Percentiles rank a stretch among this genome's conserved stretches.
These are phyloP conservation scores for Dicrostonyx torquatus DNA, from an alignment of 2,797 vertebrate species.

Conservation along the genomic window DNA sequence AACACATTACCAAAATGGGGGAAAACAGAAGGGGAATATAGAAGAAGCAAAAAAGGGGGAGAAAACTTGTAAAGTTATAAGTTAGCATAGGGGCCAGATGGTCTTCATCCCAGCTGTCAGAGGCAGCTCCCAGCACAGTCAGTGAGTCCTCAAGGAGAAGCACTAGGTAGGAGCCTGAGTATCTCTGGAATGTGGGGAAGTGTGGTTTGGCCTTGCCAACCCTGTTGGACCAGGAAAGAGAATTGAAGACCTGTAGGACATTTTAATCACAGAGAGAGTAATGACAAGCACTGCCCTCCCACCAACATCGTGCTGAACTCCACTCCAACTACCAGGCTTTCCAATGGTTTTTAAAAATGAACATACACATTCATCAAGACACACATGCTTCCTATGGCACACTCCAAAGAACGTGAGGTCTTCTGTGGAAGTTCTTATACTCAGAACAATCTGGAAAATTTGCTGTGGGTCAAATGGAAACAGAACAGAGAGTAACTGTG, in stretches of 20 bases:
- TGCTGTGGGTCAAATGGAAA: neutral
- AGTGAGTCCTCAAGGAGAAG: constrained; percentile 42
- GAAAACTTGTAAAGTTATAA: constrained; percentile 63
- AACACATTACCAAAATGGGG: neutral
- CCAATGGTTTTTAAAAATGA: neutral
- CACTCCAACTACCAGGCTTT: neutral
- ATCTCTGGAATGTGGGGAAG: neutral
- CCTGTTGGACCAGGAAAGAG: neutral
- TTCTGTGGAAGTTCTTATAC: constrained; percentile 2
- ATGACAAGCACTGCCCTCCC: neutral
- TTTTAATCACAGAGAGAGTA: constrained; percentile 14
- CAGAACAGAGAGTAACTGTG: neutral
- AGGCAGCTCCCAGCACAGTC: constrained; percentile 20
- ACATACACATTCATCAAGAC: neutral
- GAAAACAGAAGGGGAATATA: neutral
- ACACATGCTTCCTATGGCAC: neutral
- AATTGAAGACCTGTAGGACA: neutral
- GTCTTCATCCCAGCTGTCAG: constrained; percentile 8
- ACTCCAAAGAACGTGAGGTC: neutral
- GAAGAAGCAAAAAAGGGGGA: neutral
- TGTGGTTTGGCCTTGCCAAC: neutral
- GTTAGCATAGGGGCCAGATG: constrained; percentile 8
- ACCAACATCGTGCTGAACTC: neutral
- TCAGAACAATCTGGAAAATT: constrained; percentile 21
- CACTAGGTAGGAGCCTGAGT: neutral